Conservation (phyloP, 2,113 vertebrate species). For the Brienomyrus longianalis region DNA sequence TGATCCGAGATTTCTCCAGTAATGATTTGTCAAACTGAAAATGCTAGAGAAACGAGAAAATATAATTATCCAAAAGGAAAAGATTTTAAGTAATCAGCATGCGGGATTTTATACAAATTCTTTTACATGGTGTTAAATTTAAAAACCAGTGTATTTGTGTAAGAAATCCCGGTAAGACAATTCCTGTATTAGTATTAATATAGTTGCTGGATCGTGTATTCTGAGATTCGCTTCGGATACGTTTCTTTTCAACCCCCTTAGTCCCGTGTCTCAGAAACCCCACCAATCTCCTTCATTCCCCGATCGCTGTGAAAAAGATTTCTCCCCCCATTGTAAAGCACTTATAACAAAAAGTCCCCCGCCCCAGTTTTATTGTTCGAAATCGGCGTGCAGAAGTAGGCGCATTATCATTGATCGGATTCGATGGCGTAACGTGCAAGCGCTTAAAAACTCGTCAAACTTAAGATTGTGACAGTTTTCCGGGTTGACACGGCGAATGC, state of each 20-base stretch:
- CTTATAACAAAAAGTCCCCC: constrained; percentile 49
- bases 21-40: not conserved
- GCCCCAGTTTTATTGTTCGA: constrained; percentile 46
- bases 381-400: constrained; percentile 40
- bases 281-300: not conserved
- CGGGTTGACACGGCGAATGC: not conserved
- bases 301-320: not conserved
- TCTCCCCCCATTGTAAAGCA: constrained; percentile 6
- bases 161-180: not conserved
- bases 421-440: not conserved
- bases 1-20: not conserved
- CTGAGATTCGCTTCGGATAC: too few species aligned
- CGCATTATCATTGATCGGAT: constrained; percentile 11
- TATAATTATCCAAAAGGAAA: not conserved
- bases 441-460: not conserved
- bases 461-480: not conserved
- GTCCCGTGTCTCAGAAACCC: not conserved
- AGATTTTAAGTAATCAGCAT: not conserved
- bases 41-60: not conserved
- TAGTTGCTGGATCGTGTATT: not conserved
- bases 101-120: not conserved
- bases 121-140: not conserved
- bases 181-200: not conserved
- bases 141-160: not conserved
- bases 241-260: not conserved